A percentile compares a stretch with the other conserved stretches of the same genome.
Conservation (phyloP, 2,888 invertebrate genomes). For the Limnephilus marmoratus region DNA sequence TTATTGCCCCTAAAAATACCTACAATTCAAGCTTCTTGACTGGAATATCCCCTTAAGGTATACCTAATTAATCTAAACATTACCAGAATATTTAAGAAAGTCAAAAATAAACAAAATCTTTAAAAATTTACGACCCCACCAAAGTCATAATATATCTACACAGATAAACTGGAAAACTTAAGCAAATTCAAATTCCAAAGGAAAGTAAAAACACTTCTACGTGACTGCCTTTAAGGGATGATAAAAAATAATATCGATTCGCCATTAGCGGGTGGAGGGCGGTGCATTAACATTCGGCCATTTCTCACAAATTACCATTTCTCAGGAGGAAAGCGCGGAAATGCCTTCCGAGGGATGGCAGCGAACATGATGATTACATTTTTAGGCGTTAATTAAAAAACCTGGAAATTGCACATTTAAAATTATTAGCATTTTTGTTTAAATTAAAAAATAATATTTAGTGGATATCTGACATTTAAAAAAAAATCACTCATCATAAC, state of each 20-base stretch:
- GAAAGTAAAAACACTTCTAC: constrained; percentile 33
- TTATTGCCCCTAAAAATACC: no score
- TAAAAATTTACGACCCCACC: neutral
- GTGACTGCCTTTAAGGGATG: constrained; percentile 31
- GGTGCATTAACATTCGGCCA: constrained; percentile 61
- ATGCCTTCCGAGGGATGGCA: neutral
- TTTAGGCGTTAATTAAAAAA: neutral
- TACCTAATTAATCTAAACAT: neutral
- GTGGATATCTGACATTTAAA: neutral
- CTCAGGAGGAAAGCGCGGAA: constrained; percentile 6
- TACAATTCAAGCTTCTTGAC: no score
- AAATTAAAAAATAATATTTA: neutral
- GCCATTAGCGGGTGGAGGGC: constrained; percentile 51
- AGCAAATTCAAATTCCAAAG: constrained; percentile 8
- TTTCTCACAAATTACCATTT: constrained; percentile 60
- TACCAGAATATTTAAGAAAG: neutral
- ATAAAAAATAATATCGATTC: constrained; percentile 62
- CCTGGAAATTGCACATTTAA: neutral
- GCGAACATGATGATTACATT: constrained; percentile 19
- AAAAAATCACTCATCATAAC: no score
- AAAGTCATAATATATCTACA: neutral
- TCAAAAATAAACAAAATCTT: neutral
- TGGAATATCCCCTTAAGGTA: no score
- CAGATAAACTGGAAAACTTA: constrained; percentile 16
- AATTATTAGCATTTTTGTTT: neutral